phyloP scores from a whole-genome alignment of 2,888 invertebrate genomes.

The Cordilura impudica region DNA sequence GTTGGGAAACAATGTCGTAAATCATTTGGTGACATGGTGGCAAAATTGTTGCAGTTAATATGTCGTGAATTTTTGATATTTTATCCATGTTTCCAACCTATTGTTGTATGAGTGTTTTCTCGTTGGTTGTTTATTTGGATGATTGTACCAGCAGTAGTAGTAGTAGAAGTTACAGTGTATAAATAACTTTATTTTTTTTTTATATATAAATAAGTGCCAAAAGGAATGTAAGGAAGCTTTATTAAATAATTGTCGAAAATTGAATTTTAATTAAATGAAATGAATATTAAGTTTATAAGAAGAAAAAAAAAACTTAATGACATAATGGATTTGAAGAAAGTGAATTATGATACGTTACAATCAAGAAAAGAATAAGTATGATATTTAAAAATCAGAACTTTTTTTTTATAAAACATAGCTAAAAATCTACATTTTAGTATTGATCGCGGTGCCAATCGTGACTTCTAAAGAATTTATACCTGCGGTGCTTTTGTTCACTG shows the following conservation, averaged over 20 bases:
- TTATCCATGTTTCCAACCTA: constrained; percentile 38
- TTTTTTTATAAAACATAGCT: too few species aligned
- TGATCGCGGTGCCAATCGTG: too few species aligned
- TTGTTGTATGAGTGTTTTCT: constrained; percentile 11
- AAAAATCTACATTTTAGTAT: too few species aligned
- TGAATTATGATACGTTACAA: too few species aligned
- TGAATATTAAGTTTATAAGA: too few species aligned
- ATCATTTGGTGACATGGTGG: constrained; percentile 66
- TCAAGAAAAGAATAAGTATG: too few species aligned
- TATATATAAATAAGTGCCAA: neutral
- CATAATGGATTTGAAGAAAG: too few species aligned
- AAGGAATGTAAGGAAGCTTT: constrained; percentile 4
- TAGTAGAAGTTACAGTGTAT: neutral
- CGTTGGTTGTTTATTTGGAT: constrained; percentile 30
- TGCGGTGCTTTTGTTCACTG: too few species aligned
- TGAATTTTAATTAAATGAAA: constrained; percentile 45
- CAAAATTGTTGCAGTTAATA: constrained; percentile 67
- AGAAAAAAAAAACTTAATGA: too few species aligned
- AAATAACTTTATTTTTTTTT: neutral
- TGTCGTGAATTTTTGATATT: constrained; percentile 62
- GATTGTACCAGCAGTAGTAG: neutral
- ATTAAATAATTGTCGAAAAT: constrained; percentile 45
- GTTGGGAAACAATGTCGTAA: constrained; percentile 61
- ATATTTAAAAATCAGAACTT: too few species aligned
- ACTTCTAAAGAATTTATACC: too few species aligned